Conservation (phyloP, 2,888 invertebrate genomes). For the Meandrusa payeni region DNA sequence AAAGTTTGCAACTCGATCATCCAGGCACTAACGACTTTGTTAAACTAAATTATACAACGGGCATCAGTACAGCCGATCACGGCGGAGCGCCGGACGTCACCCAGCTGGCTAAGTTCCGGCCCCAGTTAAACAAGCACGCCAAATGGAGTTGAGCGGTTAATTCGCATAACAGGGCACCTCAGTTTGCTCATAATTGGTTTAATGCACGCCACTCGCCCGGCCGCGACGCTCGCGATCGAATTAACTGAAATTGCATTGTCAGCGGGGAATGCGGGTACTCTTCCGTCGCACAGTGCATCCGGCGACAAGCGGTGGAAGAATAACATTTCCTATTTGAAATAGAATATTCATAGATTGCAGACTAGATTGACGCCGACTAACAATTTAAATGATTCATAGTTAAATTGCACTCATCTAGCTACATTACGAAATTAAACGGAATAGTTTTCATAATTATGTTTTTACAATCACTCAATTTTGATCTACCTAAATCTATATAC, state of each 20-base stretch:
- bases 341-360: no score
- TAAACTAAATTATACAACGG: slow-evolving; percentile 18
- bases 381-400: no score
- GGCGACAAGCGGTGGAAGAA: no score
- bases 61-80: slow-evolving; percentile 1
- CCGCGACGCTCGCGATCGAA: slow-evolving; percentile 49
- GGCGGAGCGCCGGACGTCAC: slow-evolving; percentile 15
- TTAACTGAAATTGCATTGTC: slow-evolving; percentile 75
- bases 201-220: slow-evolving; percentile 47
- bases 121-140: slow-evolving; percentile 36
- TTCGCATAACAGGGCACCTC: slow-evolving; percentile 51
- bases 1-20: slow-evolving; percentile 6
- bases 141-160: slow-evolving; percentile 61
- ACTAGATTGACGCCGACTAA: no score
- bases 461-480: no score
- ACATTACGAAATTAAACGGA: no score
- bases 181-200: slow-evolving; percentile 73
- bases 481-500: no score
- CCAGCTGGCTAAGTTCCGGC: slow-evolving; percentile 11
- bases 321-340: no score
- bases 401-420: no score
- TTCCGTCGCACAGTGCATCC: no score
- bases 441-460: no score
- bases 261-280: no score
- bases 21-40: slow-evolving; percentile 1